These are phyloP conservation scores for Parotocinclus haroldoi DNA, from an alignment of 2,797 vertebrate genomes.

Conservation along the genomic window DNA sequence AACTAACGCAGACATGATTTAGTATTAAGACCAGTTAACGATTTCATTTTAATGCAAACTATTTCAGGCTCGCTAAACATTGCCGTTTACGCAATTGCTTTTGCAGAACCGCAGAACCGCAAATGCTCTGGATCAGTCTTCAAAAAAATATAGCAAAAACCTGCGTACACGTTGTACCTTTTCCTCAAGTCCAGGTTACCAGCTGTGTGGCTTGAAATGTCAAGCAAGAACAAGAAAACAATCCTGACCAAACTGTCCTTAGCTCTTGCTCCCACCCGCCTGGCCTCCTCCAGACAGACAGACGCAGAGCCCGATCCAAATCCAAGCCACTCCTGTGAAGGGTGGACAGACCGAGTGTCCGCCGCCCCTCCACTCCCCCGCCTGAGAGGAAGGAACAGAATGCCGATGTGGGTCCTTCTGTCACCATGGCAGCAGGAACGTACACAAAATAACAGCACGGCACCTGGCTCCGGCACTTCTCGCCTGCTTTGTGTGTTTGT, in stretches of 20 bases:
- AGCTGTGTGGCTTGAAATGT: not conserved
- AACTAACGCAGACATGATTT: too few species aligned
- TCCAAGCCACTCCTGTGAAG: conserved; percentile 1
- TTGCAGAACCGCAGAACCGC: too few species aligned
- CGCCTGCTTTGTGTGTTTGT: conserved; percentile 66
- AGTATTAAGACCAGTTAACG: too few species aligned
- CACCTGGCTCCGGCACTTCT: conserved; percentile 60
- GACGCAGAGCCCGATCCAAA: not conserved
- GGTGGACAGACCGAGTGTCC: conserved; percentile 26
- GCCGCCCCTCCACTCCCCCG: conserved; percentile 6
- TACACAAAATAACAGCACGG: conserved; percentile 68
- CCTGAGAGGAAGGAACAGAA: conserved; percentile 48
- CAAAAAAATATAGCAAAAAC: too few species aligned
- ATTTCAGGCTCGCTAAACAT: too few species aligned
- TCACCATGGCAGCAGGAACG: conserved; percentile 63
- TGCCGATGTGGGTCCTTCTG: conserved; percentile 55
- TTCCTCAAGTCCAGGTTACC: too few species aligned
- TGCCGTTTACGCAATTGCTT: too few species aligned
- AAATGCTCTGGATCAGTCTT: too few species aligned
- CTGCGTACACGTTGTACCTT: too few species aligned
- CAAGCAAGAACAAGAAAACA: conserved; percentile 6
- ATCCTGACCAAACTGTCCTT: not conserved
- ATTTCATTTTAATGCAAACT: too few species aligned
- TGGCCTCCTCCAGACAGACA: not conserved
- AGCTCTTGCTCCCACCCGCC: not conserved